phyloP scores from a whole-genome alignment of 2,888 invertebrate species.

The Syrista parreyssii region DNA sequence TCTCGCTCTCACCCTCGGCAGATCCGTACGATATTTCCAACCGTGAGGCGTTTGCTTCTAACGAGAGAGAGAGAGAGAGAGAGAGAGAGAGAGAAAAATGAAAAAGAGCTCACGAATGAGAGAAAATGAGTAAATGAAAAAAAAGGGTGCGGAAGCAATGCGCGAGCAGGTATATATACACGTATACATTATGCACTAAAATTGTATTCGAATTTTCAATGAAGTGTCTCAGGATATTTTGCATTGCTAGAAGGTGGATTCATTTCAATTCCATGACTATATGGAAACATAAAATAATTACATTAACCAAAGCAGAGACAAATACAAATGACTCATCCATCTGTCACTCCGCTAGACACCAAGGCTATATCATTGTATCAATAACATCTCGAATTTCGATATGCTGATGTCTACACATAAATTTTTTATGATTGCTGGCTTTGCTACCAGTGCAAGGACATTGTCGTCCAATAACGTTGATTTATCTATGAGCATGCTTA shows the following conservation, averaged over 20 bases:
- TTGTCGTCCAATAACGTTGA: not conserved
- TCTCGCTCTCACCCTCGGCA: slow-evolving; percentile 8
- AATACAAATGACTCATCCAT: not conserved
- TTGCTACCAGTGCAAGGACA: not conserved
- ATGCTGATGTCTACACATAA: not conserved
- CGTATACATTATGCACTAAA: not conserved
- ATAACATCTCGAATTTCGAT: not conserved
- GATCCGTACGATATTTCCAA: not conserved
- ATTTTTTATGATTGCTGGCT: not conserved
- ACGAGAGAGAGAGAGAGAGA: not conserved
- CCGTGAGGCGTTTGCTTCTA: not conserved
- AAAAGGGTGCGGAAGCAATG: not conserved
- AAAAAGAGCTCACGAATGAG: not conserved
- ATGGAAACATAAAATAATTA: not conserved
- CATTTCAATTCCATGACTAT: not conserved
- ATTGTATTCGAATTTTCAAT: not conserved
- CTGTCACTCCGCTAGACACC: not conserved
- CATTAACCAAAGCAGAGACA: not conserved
- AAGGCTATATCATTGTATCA: not conserved
- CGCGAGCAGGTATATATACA: not conserved
- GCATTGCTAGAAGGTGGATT: not conserved
- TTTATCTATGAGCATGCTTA: not conserved
- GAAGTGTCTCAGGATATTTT: not conserved
- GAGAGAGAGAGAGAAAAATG: not conserved
- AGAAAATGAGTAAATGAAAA: not conserved